Percentiles rank a stretch among this genome's conserved stretches.
Conservation (phyloP, 2,888 invertebrate species). For the Hirtodrosophila duncani region DNA sequence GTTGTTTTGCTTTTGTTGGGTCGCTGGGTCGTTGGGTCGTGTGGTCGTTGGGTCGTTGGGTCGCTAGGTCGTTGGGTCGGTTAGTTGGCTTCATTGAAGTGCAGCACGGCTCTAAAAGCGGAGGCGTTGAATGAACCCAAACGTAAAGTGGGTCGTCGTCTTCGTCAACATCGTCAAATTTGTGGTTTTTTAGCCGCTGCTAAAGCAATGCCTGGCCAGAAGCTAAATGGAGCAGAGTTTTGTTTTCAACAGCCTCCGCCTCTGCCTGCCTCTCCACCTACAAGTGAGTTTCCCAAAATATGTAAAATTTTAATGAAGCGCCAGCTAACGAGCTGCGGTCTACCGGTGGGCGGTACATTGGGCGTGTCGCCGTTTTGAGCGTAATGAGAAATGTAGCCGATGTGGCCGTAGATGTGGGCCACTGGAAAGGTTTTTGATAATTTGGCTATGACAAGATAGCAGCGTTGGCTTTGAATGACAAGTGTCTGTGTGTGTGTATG, state of each 20-base stretch:
- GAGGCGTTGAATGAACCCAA: conserved; percentile 46
- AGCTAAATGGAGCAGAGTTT: conserved; percentile 35
- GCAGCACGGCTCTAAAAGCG: conserved; percentile 5
- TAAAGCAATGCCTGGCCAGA: conserved; percentile 14
- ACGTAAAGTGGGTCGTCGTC: conserved; percentile 56
- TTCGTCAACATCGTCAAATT: conserved; percentile 36
- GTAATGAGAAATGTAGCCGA: too few relatives aligned
- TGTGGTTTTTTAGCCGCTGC: conserved; percentile 28
- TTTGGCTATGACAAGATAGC: too few relatives aligned
- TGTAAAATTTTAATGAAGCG: conserved; percentile 67
- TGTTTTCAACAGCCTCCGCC: conserved; percentile 5
- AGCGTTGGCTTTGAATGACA: too few relatives aligned
- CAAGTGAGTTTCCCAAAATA: conserved; percentile 44
- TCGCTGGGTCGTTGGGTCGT: conserved; percentile 8
- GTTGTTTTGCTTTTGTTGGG: conserved; percentile 31
- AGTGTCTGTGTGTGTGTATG: background rate
- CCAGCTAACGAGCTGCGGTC: conserved; percentile 56
- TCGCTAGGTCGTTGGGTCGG: conserved; percentile 25
- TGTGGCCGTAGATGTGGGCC: too few relatives aligned
- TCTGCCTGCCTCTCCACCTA: too few relatives aligned
- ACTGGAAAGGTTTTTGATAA: too few relatives aligned
- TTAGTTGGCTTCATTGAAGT: conserved; percentile 53
- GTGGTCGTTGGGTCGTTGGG: conserved; percentile 7
- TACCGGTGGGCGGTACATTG: background rate
- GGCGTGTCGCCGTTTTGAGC: too few relatives aligned